Percentiles rank a stretch among this genome's conserved stretches.
Conservation (phyloP, 2,113 vertebrate species). For the Ceyx melanurus region DNA sequence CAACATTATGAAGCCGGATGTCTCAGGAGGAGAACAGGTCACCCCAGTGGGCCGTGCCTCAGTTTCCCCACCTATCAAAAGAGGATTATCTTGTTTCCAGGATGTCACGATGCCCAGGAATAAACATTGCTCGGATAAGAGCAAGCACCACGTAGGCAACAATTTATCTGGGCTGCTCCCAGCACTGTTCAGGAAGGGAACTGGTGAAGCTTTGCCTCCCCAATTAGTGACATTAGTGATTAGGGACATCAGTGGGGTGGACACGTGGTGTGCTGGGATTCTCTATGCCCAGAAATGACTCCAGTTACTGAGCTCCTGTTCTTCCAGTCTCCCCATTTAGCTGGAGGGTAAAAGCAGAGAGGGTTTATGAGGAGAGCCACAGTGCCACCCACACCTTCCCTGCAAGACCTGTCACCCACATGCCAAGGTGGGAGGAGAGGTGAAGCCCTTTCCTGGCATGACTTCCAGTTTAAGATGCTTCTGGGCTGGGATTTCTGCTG, state of each 20-base stretch:
- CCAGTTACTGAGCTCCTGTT: neutral
- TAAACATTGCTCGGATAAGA: neutral
- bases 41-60: neutral
- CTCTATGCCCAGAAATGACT: neutral
- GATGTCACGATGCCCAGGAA: neutral
- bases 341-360: neutral
- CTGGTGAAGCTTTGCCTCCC: neutral
- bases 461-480: neutral
- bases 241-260: neutral
- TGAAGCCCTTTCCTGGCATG: neutral
- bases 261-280: rapidly evolving
- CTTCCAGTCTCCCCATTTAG: neutral
- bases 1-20: neutral
- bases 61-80: neutral
- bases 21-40: neutral
- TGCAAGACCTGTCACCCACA: rapidly evolving
- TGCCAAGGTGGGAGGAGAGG: neutral
- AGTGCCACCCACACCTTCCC: neutral
- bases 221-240: neutral
- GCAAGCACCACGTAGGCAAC: neutral
- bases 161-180: neutral
- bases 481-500: neutral
- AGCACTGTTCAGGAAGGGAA: neutral
- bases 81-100: conserved; percentile 1
- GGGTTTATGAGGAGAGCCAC: neutral